Percentiles rank a stretch among this genome's conserved stretches.
These are phyloP conservation scores for Doris montereyensis DNA, from an alignment of 2,888 invertebrate species.

Conservation along the genomic window DNA sequence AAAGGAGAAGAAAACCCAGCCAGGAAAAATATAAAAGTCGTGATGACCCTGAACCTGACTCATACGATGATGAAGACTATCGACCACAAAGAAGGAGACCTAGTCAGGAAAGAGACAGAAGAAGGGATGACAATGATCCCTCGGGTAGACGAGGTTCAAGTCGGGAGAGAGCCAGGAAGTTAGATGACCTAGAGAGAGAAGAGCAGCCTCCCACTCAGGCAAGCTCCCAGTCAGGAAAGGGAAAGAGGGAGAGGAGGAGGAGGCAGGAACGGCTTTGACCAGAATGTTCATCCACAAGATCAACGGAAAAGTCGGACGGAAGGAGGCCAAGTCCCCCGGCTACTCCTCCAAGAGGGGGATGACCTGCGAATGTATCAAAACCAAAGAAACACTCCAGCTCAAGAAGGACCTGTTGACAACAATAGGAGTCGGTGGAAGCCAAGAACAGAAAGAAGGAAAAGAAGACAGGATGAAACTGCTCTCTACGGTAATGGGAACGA, in stretches of 20 bases:
- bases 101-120: background rate
- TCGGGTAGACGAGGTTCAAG: too few species aligned
- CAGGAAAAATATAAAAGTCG: background rate
- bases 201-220: too few species aligned
- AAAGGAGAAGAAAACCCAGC: background rate
- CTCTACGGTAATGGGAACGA: background rate
- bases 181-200: too few species aligned
- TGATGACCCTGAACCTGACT: background rate
- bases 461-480: background rate
- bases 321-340: background rate
- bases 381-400: too few species aligned
- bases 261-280: too few species aligned
- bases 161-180: too few species aligned
- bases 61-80: background rate
- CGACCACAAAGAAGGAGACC: background rate
- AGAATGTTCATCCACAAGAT: too few species aligned
- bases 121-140: background rate
- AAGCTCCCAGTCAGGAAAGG: too few species aligned
- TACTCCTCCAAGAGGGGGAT: background rate
- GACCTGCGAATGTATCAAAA: too few species aligned
- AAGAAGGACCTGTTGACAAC: too few species aligned
- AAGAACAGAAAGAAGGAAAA: background rate
- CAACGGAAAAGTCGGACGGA: background rate
- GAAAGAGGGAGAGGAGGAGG: too few species aligned
- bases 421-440: background rate